These are phyloP conservation scores for Rhynchotus rufescens DNA, from an alignment of 2,797 vertebrate genomes.

Conservation along the genomic window DNA sequence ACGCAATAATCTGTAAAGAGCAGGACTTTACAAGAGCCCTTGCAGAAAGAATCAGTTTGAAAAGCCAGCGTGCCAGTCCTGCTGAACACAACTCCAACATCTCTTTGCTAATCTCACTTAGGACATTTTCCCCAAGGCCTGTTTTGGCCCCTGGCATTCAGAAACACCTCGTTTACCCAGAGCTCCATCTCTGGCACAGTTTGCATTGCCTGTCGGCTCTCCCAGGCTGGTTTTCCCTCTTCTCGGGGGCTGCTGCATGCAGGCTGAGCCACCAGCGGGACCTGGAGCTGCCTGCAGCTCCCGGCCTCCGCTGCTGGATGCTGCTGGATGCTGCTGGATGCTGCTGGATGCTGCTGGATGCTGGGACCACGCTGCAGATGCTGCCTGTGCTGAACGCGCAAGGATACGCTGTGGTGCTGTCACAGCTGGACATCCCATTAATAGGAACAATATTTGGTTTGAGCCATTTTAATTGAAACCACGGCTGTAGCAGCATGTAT, in stretches of 20 bases:
- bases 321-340: no score
- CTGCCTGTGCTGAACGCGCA: background rate
- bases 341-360: background rate
- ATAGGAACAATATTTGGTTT: conserved; percentile 55
- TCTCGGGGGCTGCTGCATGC: background rate
- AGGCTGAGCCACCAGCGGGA: background rate
- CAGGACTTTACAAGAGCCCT: background rate
- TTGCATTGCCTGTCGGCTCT: background rate
- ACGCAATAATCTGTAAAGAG: background rate
- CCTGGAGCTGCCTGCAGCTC: background rate
- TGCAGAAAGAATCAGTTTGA: background rate
- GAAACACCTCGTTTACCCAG: background rate
- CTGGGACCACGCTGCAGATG: conserved; percentile 65
- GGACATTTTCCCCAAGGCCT: background rate
- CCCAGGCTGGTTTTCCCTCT: background rate
- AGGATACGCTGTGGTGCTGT: conserved; percentile 16
- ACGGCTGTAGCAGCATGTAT: conserved; percentile 38
- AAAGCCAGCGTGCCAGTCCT: background rate
- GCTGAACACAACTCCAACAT: background rate
- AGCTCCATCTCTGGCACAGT: background rate
- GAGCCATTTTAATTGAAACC: conserved; percentile 70
- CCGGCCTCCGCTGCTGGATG: background rate
- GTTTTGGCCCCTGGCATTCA: background rate
- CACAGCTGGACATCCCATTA: conserved; percentile 74
- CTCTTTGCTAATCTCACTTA: background rate